Base-by-base conservation (phyloP, 2,113 vertebrate genomes). In the Apteryx owenii region DNA sequence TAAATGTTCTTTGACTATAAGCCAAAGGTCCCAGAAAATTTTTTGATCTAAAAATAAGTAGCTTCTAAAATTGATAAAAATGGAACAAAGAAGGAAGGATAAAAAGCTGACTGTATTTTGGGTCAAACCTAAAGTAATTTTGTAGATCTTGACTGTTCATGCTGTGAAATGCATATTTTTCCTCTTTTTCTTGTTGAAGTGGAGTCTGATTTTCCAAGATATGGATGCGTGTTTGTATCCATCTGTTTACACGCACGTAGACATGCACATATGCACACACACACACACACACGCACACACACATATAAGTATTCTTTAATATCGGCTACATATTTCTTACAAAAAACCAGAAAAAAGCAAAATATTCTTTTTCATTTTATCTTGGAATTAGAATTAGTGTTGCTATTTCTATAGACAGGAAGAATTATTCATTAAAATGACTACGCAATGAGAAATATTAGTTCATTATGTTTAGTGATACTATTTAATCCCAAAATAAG, bases 221-320 rank as follows among this genome's bases (percentile, higher is more conserved):
- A 75, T 2, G n/a, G 22, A 46, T 56, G 8, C 8, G n/a, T 4
- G 1, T 16, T 10, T 10, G 2, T 53, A 33, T 21, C 1, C 72
- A 22, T 48, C 10, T 38, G 25, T 23, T 40, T 54, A 22, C 40
- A 84, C 46, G 40, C 9, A n/a, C 12, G 54, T 2, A 23, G 51
- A 56, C 28, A 58, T 31, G 10, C 28, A 56, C 14, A 56, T 29
- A 56, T 56, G 28, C 14, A 16, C 26, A 29, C 16, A 14, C 8
- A 7, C 53, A 16, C 28, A 22, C 28, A 22, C 33, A 78, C 46
- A 15, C 8, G 60, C 22, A 26, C 53, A 54, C 12, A 42, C 8
- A 36, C 14, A 61, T 2, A 50, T 28, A 58, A 25, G 46, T 31
- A 64, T 29, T 40, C 19, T 9, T 58, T 51, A 56, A 73, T 18